Conservation (phyloP, 2,113 vertebrate genomes). For the Excalfactoria chinensis region DNA sequence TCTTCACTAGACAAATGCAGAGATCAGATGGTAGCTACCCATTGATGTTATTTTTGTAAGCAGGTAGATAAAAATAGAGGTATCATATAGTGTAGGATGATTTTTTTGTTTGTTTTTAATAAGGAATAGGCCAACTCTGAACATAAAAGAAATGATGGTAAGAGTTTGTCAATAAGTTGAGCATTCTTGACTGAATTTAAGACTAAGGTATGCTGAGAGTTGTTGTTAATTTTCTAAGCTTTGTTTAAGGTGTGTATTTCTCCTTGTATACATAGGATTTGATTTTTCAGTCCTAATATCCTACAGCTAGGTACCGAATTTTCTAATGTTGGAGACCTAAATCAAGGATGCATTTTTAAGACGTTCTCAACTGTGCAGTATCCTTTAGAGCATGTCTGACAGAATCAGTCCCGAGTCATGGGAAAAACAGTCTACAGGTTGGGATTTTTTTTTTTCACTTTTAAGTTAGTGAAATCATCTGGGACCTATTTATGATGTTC, state of each 20-base stretch:
- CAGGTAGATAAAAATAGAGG: not conserved
- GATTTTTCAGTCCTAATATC: not conserved
- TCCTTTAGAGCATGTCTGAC: conserved; percentile 48
- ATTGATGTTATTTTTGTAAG: conserved; percentile 1
- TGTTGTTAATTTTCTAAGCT: not conserved
- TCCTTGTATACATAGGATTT: not conserved
- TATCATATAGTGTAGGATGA: not conserved
- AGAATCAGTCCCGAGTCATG: not conserved
- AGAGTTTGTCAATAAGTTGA: not conserved
- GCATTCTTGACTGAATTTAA: not conserved
- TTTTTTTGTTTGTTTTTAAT: not conserved
- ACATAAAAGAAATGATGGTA: not conserved
- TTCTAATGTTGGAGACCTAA: not conserved
- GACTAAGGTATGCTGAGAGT: not conserved
- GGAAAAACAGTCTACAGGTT: not conserved
- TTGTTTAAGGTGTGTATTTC: not conserved
- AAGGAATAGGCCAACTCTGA: not conserved
- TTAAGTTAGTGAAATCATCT: conserved; percentile 16
- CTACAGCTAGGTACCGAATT: not conserved
- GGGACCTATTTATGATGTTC: not conserved
- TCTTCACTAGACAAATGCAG: not conserved
- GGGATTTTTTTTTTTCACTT: not conserved
- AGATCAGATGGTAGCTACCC: not conserved
- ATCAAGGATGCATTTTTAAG: not conserved
- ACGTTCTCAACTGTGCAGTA: not conserved